Base-by-base conservation (phyloP, 2,113 vertebrate species). In the Callocephalon fimbriatum region DNA sequence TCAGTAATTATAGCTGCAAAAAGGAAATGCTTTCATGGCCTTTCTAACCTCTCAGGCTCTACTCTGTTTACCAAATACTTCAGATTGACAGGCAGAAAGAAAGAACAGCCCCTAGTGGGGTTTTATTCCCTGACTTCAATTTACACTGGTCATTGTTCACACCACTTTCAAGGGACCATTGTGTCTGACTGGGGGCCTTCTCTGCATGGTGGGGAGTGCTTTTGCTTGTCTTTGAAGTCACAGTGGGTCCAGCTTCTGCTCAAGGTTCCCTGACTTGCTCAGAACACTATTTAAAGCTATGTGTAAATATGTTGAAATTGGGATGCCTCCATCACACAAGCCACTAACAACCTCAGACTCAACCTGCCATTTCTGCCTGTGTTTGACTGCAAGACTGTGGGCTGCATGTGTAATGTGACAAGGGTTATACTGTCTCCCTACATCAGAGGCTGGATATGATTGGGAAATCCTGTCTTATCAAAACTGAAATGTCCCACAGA, bases 1-100 rank as follows among this genome's bases (percentile, higher is more conserved):
- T 94, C 94, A 96, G 86, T 86, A 96, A 96, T 73, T 92, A 79
- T 53, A 79, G 48, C 75, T 85, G 70, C 93, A 86, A 90, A 77
- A 53, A 93, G 88, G 88, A 96, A 96, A 95, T 38, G 29, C 21
- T 74, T 44, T 62, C 58, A 17, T 74, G 62, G 45, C 22, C 32
- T 85, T 71, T 15, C 32, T 73, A 31, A 56, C 61, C 56, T 76
- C 45, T 85, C 35, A 19, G 9, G 19, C 47, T 45, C 58, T 45
- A 12, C 35, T 15, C 29, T n/a, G 27, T 72, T 78, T 45, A 6
- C n/a, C 58, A 45, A 22, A 75, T 71, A 15, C 26, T 78, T 42
- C 38, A 77, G 53, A 12, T 3, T 66, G 51, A 47, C 27, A 63
- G 66, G 42, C 13, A 68, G 23, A 51, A 47, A 37, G 71, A 56